Conservation (phyloP, 1,140 invertebrate genomes). For the Wasmannia auropunctata region DNA sequence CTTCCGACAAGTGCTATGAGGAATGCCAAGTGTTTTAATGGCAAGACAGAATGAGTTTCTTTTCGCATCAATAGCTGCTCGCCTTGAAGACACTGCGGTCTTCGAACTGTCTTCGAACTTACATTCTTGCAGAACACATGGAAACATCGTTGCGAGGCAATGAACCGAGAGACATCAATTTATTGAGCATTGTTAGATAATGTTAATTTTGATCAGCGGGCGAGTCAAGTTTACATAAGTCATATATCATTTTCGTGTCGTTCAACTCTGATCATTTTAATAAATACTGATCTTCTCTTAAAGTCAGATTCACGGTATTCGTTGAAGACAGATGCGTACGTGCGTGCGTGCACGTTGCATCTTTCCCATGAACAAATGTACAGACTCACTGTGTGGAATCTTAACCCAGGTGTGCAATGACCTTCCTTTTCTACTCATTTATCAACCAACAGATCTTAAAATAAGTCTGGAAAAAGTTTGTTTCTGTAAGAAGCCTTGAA, state of each 20-base stretch:
- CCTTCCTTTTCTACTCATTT: not conserved
- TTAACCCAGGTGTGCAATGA: not conserved
- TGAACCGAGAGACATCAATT: not conserved
- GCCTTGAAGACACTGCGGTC: conserved; percentile 80
- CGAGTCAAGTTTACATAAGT: not conserved
- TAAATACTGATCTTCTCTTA: not conserved
- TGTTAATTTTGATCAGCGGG: not conserved
- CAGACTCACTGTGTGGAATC: not conserved
- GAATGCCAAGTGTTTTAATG: not conserved
- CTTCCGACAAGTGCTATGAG: not conserved
- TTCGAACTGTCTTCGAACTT: conserved; percentile 81
- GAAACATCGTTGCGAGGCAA: conserved; percentile 25
- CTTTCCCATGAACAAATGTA: not conserved
- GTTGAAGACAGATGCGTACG: not conserved
- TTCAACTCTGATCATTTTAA: not conserved
- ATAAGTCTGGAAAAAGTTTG: not conserved
- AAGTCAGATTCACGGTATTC: not conserved
- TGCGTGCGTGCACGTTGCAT: no score
- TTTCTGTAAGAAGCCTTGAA: not conserved
- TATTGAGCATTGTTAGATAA: not conserved
- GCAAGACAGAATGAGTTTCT: not conserved
- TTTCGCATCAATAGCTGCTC: conserved; percentile 70
- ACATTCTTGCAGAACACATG: conserved; percentile 74
- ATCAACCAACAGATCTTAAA: not conserved
- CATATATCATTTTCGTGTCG: not conserved